Evolutionary conservation across 1,140 invertebrate genomes (phyloP).

Genomic region (Drosophila lacteicornis): DNA sequence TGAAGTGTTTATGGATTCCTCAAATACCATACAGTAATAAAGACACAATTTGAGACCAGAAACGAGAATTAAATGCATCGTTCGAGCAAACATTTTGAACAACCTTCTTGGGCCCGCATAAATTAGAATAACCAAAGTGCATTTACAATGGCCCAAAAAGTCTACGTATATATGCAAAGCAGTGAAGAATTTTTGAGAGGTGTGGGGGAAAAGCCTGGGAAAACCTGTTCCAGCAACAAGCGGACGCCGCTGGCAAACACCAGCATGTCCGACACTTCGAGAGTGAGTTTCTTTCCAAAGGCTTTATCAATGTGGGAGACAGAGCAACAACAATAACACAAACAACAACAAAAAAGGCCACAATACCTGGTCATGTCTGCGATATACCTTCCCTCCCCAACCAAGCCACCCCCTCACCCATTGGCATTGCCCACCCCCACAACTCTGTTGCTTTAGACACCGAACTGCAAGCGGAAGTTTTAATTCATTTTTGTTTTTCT

Average conservation of each 20-base stretch:
- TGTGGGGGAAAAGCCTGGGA: conserved; percentile 48
- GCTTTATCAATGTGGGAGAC: conserved; percentile 77
- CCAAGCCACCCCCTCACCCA: conserved; percentile 1
- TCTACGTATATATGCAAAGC: conserved; percentile 12
- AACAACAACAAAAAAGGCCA: conserved; percentile 23
- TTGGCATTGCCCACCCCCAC: conserved; percentile 24
- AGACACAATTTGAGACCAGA: conserved; percentile 33
- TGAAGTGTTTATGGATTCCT: conserved; percentile 42
- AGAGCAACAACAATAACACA: conserved; percentile 10
- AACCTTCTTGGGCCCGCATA: conserved; percentile 67
- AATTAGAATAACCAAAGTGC: conserved; percentile 71
- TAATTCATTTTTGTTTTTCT: conserved; percentile 76
- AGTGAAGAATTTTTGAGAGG: conserved; percentile 42
- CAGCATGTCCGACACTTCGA: conserved; percentile 74
- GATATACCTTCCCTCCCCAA: conserved; percentile 17
- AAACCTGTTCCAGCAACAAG: conserved; percentile 63
- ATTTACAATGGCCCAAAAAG: conserved; percentile 62
- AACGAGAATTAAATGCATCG: conserved; percentile 72
- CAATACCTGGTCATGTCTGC: conserved; percentile 49
- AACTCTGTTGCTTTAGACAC: conserved; percentile 9
- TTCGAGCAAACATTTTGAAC: conserved; percentile 62
- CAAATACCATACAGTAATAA: conserved; percentile 36
- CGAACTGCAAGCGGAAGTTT: conserved; percentile 71
- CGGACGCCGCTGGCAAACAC: conserved; percentile 43
- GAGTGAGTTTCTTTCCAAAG: conserved; percentile 71